Evolutionary conservation across 2,888 invertebrate genomes (phyloP), one percentile per base, ranked within the genome.

Genomic region (Tetropium fuscum): DNA sequence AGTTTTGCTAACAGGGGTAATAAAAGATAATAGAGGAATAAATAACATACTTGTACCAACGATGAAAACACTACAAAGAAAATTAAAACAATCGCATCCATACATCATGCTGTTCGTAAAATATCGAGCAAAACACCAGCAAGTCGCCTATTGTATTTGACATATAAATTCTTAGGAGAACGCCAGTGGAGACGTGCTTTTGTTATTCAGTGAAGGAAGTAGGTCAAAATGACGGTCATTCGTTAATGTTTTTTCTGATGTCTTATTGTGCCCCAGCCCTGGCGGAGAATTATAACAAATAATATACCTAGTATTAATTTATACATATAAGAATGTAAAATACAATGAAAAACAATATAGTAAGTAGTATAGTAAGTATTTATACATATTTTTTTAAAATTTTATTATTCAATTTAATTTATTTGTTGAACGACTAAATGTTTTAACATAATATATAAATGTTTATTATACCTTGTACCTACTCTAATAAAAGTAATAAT

Each of bases 71-170:
- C 20, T 32, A 43, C 22, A 57, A 44, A 57, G 49, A 49, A 57
- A 51, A 57, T 49, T 51, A 51, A 57, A 57, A 57, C 57, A 57
- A 57, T 57, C 51, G 51, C 57, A 49, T 20, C 43, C 25, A 30
- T 55, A 49, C 19, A 41, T 60, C 54, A 58, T 53, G 48, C 15
- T 44, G 34, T 58, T 67, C 59, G 54, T 48, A 54, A 62, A 61
- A 66, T 57, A 60, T 60, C 20, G 60, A 56, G 62, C 63, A 63
- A 63, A 69, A 66, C 59, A 66, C 53, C 56, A 64, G 48, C 55
- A 56, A 62, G 49, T 59, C 53, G 47, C 48, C 68, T 38, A 68
- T 71, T 71, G 71, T 71, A 58, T 62, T 67, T 65, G 66, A 65
- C 64, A 49, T 65, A 68, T 71, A 71, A 68, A 71, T 71, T 67